Percentiles rank a stretch among this genome's conserved stretches.
Conservation (phyloP, 2,888 invertebrate species). For the Amphipoea oculea region DNA sequence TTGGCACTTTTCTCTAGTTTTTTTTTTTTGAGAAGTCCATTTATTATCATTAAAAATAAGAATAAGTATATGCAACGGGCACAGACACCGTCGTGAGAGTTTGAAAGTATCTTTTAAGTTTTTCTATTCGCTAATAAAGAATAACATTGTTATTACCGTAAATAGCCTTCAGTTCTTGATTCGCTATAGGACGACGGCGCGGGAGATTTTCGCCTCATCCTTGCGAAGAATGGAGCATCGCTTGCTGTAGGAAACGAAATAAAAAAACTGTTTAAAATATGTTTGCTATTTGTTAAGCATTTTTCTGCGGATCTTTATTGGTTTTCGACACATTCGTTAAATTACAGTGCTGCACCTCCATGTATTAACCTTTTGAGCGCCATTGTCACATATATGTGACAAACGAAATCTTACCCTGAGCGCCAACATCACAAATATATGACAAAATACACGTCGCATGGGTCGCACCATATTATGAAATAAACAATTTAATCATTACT, state of each 20-base stretch:
- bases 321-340: not conserved
- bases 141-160: constrained; percentile 75
- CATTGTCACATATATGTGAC: no score
- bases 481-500: no score
- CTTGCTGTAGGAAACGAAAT: constrained; percentile 73
- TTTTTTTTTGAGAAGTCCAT: no score
- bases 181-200: constrained; percentile 83
- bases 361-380: no score
- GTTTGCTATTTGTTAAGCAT: not conserved
- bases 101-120: not conserved
- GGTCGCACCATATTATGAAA: no score
- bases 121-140: not conserved
- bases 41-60: no score
- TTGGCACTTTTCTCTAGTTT: no score
- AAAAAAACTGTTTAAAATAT: not conserved
- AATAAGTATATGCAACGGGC: not conserved
- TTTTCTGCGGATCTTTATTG: not conserved
- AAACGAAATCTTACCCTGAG: no score
- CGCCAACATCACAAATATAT: no score
- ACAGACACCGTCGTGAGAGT: not conserved
- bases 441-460: no score
- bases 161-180: constrained; percentile 82
- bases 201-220: constrained; percentile 85
- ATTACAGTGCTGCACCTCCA: not conserved
- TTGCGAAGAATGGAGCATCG: constrained; percentile 83